phyloP scores from a whole-genome alignment of 2,113 vertebrate genomes.

The Dicaeum eximium region DNA sequence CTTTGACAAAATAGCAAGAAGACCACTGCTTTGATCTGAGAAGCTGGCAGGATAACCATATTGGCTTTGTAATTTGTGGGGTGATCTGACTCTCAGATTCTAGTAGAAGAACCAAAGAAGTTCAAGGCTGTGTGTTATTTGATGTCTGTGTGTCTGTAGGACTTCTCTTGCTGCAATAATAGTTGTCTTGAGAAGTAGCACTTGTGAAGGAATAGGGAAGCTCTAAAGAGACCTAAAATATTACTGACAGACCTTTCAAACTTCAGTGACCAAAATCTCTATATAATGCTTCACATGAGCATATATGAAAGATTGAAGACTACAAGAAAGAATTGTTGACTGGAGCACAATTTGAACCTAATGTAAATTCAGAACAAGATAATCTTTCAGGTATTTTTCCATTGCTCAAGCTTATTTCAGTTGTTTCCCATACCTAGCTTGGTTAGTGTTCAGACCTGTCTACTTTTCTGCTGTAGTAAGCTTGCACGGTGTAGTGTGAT shows the following conservation, averaged over 20 bases:
- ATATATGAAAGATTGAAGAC: background rate
- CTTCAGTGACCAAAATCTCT: background rate
- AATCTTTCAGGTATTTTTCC: background rate
- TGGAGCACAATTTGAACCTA: background rate
- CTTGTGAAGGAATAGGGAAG: background rate
- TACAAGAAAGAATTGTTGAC: background rate
- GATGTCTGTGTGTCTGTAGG: background rate
- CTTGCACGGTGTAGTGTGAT: background rate
- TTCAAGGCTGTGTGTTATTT: background rate
- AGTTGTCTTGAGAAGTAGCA: background rate
- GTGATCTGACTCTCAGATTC: background rate
- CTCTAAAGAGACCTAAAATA: background rate
- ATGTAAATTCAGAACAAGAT: background rate
- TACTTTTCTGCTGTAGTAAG: background rate
- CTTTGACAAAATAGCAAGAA: background rate
- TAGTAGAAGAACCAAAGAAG: background rate
- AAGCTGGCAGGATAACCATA: background rate
- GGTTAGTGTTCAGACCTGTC: background rate
- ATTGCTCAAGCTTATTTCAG: background rate
- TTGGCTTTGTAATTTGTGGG: background rate
- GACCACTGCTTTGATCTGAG: background rate
- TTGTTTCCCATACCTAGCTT: background rate
- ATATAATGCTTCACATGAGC: background rate
- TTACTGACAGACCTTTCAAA: background rate
- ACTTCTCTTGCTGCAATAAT: background rate